Conservation (phyloP, 2,888 invertebrate genomes). For the Rhingia campestris region DNA sequence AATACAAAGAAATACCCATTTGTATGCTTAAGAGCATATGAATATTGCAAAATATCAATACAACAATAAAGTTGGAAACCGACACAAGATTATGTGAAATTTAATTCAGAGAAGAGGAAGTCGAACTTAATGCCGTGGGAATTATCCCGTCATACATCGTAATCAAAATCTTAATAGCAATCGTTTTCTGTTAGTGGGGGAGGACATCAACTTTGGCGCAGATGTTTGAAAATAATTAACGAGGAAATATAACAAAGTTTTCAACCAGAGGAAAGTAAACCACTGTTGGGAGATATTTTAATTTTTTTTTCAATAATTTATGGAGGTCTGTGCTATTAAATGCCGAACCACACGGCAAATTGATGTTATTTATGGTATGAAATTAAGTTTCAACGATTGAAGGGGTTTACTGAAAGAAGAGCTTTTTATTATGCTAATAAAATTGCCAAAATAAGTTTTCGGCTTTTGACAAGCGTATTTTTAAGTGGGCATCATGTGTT, state of each 20-base stretch:
- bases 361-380: slow-evolving; percentile 64
- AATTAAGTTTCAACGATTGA: slow-evolving; percentile 15
- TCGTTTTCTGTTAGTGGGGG: background rate
- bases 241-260: slow-evolving; percentile 43
- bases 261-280: background rate
- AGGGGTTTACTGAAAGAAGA: background rate
- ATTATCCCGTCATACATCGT: slow-evolving; percentile 17
- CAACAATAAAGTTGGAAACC: background rate
- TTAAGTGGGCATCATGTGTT: background rate
- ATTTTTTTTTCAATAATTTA: slow-evolving; percentile 64
- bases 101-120: slow-evolving; percentile 17
- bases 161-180: slow-evolving; percentile 14
- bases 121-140: slow-evolving; percentile 50
- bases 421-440: slow-evolving; percentile 27
- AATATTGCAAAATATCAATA: slow-evolving; percentile 42
- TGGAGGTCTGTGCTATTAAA: slow-evolving; percentile 61
- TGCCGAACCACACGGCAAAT: slow-evolving; percentile 48
- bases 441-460: slow-evolving; percentile 16
- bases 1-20: slow-evolving; percentile 19
- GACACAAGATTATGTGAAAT: background rate
- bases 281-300: background rate
- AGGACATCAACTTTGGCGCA: slow-evolving; percentile 4
- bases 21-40: slow-evolving; percentile 26
- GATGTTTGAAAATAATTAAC: slow-evolving; percentile 49
- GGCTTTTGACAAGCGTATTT: background rate